Evolutionary conservation across 2,797 vertebrate genomes (phyloP).

Genomic region (Psittacula echo): DNA sequence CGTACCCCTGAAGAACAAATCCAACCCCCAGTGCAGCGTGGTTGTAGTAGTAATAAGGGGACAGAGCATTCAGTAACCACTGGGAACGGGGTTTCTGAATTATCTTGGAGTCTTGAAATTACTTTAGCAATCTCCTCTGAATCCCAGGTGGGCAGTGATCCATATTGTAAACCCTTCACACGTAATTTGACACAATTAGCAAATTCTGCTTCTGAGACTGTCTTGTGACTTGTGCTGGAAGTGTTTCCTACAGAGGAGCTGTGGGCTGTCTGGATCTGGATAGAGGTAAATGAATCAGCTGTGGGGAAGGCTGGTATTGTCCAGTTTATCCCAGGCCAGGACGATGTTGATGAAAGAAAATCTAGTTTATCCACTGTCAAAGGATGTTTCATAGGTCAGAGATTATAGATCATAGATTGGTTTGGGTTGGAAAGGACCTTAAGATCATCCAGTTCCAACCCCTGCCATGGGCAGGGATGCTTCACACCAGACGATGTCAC

Average conservation of each 20-base stretch:
- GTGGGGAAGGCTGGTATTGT: neutral
- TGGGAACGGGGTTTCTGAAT: conserved; percentile 42
- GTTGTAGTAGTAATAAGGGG: neutral
- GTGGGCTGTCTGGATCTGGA: neutral
- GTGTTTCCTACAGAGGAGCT: neutral
- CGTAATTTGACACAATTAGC: conserved; percentile 34
- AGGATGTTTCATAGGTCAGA: neutral
- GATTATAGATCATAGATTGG: neutral
- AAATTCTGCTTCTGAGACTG: conserved; percentile 24
- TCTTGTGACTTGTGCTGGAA: conserved; percentile 29
- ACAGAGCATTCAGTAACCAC: neutral
- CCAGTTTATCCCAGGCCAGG: neutral
- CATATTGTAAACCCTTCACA: conserved; percentile 52
- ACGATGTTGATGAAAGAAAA: neutral
- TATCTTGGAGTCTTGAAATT: conserved; percentile 34
- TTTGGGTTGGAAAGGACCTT: neutral
- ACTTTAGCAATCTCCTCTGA: conserved; percentile 43
- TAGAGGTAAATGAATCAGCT: neutral
- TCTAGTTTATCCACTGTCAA: neutral
- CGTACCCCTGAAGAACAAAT: neutral
- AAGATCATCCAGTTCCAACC: neutral
- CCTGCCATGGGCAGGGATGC: neutral
- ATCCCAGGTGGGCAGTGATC: conserved; percentile 50
- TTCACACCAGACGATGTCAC: neutral
- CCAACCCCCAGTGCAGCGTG: neutral